Conservation (phyloP, 2,888 invertebrate genomes). For the Piscicola geometra region DNA sequence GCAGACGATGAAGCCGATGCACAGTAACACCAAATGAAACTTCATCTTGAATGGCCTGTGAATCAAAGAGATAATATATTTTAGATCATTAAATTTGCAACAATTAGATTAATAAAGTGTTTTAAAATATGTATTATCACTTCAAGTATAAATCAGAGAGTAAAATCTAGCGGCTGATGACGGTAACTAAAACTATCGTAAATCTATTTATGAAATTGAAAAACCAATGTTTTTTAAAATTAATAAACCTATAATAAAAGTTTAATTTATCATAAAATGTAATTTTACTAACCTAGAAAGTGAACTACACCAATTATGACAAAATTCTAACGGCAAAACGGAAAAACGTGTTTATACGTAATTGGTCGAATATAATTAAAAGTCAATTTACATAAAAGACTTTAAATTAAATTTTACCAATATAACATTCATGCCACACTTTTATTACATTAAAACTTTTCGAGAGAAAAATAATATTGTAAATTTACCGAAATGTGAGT, state of each 20-base stretch:
- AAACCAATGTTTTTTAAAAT: neutral
- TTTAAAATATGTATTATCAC: too few species aligned
- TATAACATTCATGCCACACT: too few species aligned
- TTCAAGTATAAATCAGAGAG: too few species aligned
- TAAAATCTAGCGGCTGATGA: too few species aligned
- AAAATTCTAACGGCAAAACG: neutral
- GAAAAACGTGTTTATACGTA: conserved; percentile 1
- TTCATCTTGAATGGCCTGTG: conserved; percentile 1
- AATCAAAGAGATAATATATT: too few species aligned
- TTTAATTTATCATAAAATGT: neutral
- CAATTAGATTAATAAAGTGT: too few species aligned
- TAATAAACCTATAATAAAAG: neutral
- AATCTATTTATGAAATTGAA: neutral
- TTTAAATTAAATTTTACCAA: too few species aligned
- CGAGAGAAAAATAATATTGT: too few species aligned
- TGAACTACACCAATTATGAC: neutral
- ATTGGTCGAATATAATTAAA: neutral
- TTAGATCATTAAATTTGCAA: too few species aligned
- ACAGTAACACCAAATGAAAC: neutral
- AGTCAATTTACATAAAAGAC: neutral
- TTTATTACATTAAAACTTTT: too few species aligned
- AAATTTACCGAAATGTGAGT: too few species aligned
- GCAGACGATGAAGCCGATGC: neutral
- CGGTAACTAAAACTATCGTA: too few species aligned
- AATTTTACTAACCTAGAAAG: neutral